These are phyloP conservation scores for Drosophila flavopinicola DNA, from an alignment of 2,888 invertebrate species.

Conservation along the genomic window DNA sequence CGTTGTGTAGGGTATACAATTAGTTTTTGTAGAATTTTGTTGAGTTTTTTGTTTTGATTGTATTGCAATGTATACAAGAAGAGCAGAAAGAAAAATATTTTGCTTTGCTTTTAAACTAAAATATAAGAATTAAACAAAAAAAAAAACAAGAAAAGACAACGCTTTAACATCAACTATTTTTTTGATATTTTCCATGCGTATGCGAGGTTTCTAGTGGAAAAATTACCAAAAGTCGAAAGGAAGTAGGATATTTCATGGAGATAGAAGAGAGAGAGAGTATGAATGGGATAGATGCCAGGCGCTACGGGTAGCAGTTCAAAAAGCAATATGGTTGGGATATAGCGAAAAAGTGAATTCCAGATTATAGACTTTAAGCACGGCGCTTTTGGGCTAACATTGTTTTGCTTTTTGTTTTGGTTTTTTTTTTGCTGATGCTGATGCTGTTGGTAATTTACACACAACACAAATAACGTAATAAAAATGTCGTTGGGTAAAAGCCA, in stretches of 20 bases:
- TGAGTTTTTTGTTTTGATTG: constrained; percentile 50
- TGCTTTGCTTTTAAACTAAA: constrained; percentile 81
- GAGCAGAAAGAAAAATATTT: constrained; percentile 80
- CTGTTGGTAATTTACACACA: constrained; percentile 57
- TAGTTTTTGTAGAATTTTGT: constrained; percentile 53
- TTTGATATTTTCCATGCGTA: constrained; percentile 82
- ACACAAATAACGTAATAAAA: constrained; percentile 38
- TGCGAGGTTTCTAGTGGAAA: constrained; percentile 73
- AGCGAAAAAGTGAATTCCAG: constrained; percentile 12
- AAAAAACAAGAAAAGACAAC: constrained; percentile 77
- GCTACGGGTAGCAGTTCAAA: constrained; percentile 54
- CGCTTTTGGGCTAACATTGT: constrained; percentile 54
- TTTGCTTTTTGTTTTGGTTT: constrained; percentile 6
- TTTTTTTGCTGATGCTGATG: constrained; percentile 67
- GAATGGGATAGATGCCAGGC: constrained; percentile 43
- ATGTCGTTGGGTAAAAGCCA: constrained; percentile 56
- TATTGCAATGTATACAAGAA: constrained; percentile 80
- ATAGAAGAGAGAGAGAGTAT: constrained; percentile 15
- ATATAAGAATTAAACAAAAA: constrained; percentile 69
- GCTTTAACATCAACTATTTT: constrained; percentile 76
- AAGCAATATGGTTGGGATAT: constrained; percentile 42
- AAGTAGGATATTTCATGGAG: constrained; percentile 18
- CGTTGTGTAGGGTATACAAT: constrained; percentile 61
- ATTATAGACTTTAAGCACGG: constrained; percentile 54
- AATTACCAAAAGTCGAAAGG: constrained; percentile 59